Conservation (phyloP, 1,140 invertebrate species). For the Drosophila fuyamai region DNA sequence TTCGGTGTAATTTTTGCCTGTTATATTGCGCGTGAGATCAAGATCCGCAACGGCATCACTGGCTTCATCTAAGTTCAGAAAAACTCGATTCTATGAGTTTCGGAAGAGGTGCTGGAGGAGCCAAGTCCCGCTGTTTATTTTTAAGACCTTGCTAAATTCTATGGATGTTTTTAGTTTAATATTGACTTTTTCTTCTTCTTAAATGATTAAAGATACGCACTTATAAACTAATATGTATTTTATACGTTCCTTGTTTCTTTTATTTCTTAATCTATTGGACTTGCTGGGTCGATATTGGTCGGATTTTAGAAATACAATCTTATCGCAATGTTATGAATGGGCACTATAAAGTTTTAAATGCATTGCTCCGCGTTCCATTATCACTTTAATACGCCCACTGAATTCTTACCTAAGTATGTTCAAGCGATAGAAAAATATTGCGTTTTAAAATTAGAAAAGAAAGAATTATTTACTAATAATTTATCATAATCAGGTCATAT, state of each 20-base stretch:
- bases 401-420: no score
- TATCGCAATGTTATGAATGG: background rate
- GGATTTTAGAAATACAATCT: slow-evolving; percentile 23
- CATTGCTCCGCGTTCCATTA: background rate
- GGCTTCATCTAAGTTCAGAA: slow-evolving; percentile 59
- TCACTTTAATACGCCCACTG: no score
- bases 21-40: slow-evolving; percentile 83
- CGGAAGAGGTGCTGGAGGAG: slow-evolving; percentile 4
- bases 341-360: slow-evolving; percentile 12
- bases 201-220: slow-evolving; percentile 10
- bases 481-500: no score
- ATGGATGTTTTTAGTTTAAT: slow-evolving; percentile 19
- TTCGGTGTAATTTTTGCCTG: slow-evolving; percentile 85
- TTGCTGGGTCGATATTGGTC: background rate
- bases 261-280: slow-evolving; percentile 2
- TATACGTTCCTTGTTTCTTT: background rate
- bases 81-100: background rate
- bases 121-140: slow-evolving; percentile 2
- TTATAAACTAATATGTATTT: background rate
- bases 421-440: no score
- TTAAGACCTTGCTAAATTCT: slow-evolving; percentile 34
- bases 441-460: no score
- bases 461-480: no score
- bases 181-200: slow-evolving; percentile 5
- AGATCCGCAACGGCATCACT: slow-evolving; percentile 79